Conservation (phyloP, 2,113 vertebrate genomes). For the Caloenas nicobarica region DNA sequence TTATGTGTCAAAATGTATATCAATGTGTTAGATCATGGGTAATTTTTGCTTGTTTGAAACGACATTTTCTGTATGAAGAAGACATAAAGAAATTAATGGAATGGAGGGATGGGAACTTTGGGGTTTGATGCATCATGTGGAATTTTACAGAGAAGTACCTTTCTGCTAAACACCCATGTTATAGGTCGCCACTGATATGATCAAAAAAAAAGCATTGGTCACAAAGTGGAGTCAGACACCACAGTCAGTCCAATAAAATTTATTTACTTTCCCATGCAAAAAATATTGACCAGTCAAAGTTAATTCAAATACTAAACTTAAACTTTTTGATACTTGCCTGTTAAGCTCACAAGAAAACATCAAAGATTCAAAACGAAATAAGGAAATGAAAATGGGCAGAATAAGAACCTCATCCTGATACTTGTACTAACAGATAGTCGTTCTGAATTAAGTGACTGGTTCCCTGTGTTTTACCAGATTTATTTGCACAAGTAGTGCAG, state of each 20-base stretch:
- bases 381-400: not conserved
- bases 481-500: not conserved
- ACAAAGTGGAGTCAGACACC: not conserved
- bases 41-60: not conserved
- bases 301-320: not conserved
- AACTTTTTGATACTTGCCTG: not conserved
- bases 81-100: not conserved
- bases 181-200: not conserved
- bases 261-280: not conserved
- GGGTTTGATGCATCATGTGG: not conserved
- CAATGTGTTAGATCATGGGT: not conserved
- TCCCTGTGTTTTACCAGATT: not conserved
- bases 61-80: not conserved
- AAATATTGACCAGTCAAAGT: not conserved
- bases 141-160: not conserved
- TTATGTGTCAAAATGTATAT: not conserved
- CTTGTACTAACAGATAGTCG: not conserved
- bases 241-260: not conserved
- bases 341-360: not conserved
- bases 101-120: not conserved
- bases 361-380: not conserved
- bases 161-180: not conserved
- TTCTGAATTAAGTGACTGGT: not conserved
- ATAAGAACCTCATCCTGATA: not conserved
- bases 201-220: not conserved